Evolutionary conservation across 2,888 invertebrate species (phyloP).

Genomic region (Parnassius mnemosyne): DNA sequence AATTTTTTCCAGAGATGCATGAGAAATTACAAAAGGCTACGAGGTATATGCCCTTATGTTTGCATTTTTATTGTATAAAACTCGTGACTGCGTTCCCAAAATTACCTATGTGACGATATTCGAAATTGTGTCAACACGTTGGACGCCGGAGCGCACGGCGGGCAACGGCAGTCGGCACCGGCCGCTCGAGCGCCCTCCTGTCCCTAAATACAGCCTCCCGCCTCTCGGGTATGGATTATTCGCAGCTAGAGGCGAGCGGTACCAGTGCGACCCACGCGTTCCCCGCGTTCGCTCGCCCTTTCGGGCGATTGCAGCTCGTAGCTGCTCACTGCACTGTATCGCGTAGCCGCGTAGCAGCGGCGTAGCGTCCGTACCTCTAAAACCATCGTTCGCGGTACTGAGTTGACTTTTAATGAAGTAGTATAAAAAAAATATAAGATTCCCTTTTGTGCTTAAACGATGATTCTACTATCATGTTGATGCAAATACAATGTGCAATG

Average conservation of each 20-base stretch:
- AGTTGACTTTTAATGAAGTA: slow-evolving; percentile 44
- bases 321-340: slow-evolving; percentile 28
- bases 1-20: slow-evolving; percentile 3
- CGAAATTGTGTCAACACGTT: slow-evolving; percentile 74
- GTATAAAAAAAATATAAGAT: slow-evolving; percentile 62
- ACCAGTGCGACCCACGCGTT: slow-evolving; percentile 72
- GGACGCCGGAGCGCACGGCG: slow-evolving; percentile 48
- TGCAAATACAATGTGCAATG: slow-evolving; percentile 45
- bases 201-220: slow-evolving; percentile 76
- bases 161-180: slow-evolving; percentile 48
- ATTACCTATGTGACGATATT: slow-evolving; percentile 62
- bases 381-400: slow-evolving; percentile 44
- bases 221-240: slow-evolving; percentile 77
- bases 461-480: slow-evolving; percentile 58
- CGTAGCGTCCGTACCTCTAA: slow-evolving; percentile 43
- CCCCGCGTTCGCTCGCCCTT: slow-evolving; percentile 55
- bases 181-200: slow-evolving; percentile 68
- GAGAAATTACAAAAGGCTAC: slow-evolving; percentile 6
- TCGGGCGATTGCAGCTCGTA: slow-evolving; percentile 29
- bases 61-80: slow-evolving; percentile 21
- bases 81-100: slow-evolving; percentile 19
- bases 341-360: slow-evolving; percentile 39
- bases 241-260: slow-evolving; percentile 60
- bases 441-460: slow-evolving; percentile 57
- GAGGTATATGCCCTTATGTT: slow-evolving; percentile 7